Percentiles rank a stretch among this genome's conserved stretches.
Conservation (phyloP, 2,113 vertebrate species). For the Scophthalmus maximus region DNA sequence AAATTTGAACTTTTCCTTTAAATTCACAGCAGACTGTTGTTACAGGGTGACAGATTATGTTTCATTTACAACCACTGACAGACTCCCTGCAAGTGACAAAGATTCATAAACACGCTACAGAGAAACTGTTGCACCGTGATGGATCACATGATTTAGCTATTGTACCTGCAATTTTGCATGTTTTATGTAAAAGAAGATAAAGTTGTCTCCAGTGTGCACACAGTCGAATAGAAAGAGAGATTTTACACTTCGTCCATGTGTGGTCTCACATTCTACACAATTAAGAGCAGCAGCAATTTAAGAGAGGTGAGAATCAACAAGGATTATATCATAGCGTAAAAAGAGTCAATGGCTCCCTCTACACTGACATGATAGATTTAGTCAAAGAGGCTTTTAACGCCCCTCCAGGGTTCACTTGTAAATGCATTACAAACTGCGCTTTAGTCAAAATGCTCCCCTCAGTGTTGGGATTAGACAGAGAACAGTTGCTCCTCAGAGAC, state of each 20-base stretch:
- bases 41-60: too few species aligned
- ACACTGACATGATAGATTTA: conserved; percentile 63
- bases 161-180: neutral
- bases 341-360: conserved; percentile 55
- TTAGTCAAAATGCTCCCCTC: conserved; percentile 52
- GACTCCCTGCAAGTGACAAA: too few species aligned
- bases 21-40: too few species aligned
- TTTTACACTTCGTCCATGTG: neutral
- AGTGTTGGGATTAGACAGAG: conserved; percentile 62
- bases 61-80: too few species aligned
- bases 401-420: conserved; percentile 54
- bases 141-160: neutral
- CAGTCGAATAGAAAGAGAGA: neutral
- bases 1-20: too few species aligned
- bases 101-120: neutral
- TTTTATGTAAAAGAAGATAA: neutral
- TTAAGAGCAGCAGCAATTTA: conserved; percentile 35
- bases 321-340: conserved; percentile 70
- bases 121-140: neutral
- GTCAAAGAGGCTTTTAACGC: conserved; percentile 62
- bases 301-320: conserved; percentile 65
- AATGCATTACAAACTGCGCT: conserved; percentile 60
- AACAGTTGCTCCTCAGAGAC: conserved; percentile 68
- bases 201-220: neutral
- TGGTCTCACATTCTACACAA: conserved; percentile 29